A percentile compares a stretch with the other conserved stretches of the same genome.
These are phyloP conservation scores for Athripsodes cinereus DNA, from an alignment of 2,888 invertebrate species.

Conservation along the genomic window DNA sequence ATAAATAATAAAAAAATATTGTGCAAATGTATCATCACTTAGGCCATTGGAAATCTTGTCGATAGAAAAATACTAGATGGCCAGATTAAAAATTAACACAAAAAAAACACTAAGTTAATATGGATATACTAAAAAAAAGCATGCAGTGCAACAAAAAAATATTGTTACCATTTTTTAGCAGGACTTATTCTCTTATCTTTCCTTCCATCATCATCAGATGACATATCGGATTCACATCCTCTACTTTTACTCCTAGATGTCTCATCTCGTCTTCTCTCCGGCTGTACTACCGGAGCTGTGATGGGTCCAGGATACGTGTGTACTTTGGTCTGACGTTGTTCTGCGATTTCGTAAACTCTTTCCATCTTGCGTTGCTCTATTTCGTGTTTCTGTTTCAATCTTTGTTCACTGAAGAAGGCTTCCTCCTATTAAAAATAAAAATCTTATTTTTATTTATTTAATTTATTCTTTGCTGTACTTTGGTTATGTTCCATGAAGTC, in stretches of 20 bases:
- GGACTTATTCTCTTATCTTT: no score
- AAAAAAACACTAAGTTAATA: no score
- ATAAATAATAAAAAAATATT: no score
- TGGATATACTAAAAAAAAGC: no score
- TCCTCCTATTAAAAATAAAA: conserved; percentile 35
- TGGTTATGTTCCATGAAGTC: no score
- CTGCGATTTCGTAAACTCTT: conserved; percentile 6
- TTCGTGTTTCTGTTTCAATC: conserved; percentile 36
- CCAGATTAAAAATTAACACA: no score
- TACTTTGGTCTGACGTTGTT: neutral
- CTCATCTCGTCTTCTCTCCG: neutral
- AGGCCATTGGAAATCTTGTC: no score
- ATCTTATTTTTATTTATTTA: neutral
- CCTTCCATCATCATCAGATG: no score
- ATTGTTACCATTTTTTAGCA: no score
- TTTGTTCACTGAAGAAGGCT: conserved; percentile 39
- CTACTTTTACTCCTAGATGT: neutral
- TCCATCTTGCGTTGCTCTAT: conserved; percentile 39
- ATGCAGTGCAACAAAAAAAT: no score
- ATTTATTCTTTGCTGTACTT: neutral
- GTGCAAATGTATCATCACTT: no score
- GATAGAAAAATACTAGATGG: no score
- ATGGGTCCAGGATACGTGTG: neutral
- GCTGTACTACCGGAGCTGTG: neutral
- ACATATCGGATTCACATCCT: neutral